Base-by-base conservation (phyloP, 2,888 invertebrate species). In the Cyclophora punctaria region DNA sequence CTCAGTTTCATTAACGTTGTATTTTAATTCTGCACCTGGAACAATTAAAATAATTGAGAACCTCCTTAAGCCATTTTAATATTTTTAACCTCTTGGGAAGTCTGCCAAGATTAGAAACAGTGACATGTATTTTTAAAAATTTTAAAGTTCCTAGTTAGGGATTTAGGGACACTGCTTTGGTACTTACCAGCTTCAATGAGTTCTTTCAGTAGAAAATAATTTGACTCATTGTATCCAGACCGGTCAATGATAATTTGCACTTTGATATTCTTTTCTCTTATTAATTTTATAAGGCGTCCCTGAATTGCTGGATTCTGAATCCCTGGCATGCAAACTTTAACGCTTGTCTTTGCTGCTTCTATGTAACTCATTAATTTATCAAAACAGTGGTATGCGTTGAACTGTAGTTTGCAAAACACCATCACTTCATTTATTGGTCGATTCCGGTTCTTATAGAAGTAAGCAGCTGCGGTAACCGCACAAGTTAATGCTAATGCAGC, bases 21-120 rank as follows among this genome's bases (percentile, higher is more conserved):
- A 84, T 74, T 89, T 90, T 37, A 92, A 83, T 72, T 87, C 83
- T 53, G 93, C 89, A 46, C 92, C 93, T 93, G 73, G 55, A 76
- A 74, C 44, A 41, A n/a, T 37, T 5, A 37, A 37, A 37, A 37
- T 20, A 20, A 20, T 20, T 20, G 20, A 20, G 20, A 53, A 3
- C 33, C 3, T 41, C 40, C 35, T 35, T 6, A 44, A 54, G 20
- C 45, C 34, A 5, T 45, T 45, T 41, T 37, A 34, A 7, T 7
- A 44, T 3, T 20, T 20, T 20, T 20, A 20, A 20, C 20, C 20
- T 20, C 20, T 1, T 20, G 20, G 20, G 20, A 20, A 20, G 20
- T 20, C 20, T 1, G 20, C 20, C 20, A 20, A 20, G 20, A 20
- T 20, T 20, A 1, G 20, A 20, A 20, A 20, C 20, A 20, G 20